Evolutionary conservation across 23 tunicate genomes (phyloP), one percentile per base, ranked within the genome.

Genomic region (Ciona savignyi): DNA sequence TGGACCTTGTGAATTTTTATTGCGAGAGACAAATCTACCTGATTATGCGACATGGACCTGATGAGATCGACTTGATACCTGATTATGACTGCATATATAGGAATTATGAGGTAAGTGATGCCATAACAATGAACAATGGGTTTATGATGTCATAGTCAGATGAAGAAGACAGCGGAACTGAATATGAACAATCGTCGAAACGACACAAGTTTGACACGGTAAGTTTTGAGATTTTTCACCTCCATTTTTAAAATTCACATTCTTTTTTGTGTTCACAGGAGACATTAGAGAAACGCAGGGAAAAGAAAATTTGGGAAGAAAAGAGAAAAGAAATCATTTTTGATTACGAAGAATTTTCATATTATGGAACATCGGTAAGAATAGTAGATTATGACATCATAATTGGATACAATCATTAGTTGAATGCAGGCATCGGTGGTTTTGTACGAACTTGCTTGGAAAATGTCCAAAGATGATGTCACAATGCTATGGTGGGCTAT

Each of bases 401-500:
- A 15, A 15, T 20, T 11, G 19, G 15, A 15, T 49, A 20, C 20
- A 11, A 49, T 20, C 61, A 49, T 49, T 49, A 11, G n/a, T n/a
- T n/a, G n/a, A n/a, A n/a, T n/a, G 28, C 68, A 84, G 89, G 64
- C 79, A 21, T 73, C 97, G 2, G 11, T 90, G 61, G 62, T 86
- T 6, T 30, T 90, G 63, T 90, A 80, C 74, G 98, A 93, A 33
- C 65, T 93, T 1, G 86, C 96, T 2, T 86, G 89, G 86, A 79
- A 80, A 79, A 79, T 83, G 83, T 94, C 99, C 2, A 94, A 94
- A 65, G 99, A 94, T 66, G 82, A 83, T 74, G 76, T 71, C 62
- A 82, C 68, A 56, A 34, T 78, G 64, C 69, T 94, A 66, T 94
- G 99, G 99, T 94, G 99, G 99, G 99, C 90, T 3, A 81, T 94